phyloP scores from a whole-genome alignment of 1,140 invertebrate genomes.

The Drosophila sp. region DNA sequence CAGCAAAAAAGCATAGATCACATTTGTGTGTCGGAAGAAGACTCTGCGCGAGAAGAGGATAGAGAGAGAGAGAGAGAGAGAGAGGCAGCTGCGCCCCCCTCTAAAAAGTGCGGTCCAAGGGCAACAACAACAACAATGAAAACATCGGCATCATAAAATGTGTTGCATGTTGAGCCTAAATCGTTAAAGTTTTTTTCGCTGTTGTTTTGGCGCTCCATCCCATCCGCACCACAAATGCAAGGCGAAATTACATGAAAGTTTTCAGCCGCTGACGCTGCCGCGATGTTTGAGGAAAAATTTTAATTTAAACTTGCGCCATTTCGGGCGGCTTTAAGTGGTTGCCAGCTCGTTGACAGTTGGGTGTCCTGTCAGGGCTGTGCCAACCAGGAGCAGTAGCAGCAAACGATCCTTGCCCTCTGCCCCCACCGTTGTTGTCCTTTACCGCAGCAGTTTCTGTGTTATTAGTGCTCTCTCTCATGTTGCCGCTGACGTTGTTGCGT shows the following conservation, averaged over 20 bases:
- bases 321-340: conserved; percentile 81
- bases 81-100: conserved; percentile 34
- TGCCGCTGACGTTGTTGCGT: conserved; percentile 45
- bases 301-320: conserved; percentile 82
- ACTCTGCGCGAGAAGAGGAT: background rate
- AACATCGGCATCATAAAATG: conserved; percentile 67
- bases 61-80: too few species aligned
- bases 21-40: conserved; percentile 40
- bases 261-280: conserved; percentile 46
- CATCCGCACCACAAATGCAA: conserved; percentile 58
- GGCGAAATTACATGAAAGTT: conserved; percentile 75
- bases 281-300: conserved; percentile 75
- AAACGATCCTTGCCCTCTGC: conserved; percentile 5
- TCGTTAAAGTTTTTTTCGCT: conserved; percentile 72
- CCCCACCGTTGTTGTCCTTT: conserved; percentile 43
- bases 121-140: conserved; percentile 33
- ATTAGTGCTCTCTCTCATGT: conserved; percentile 60
- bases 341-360: conserved; percentile 80
- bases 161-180: conserved; percentile 80
- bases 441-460: conserved; percentile 58
- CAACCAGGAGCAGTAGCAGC: background rate
- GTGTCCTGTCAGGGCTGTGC: conserved; percentile 40
- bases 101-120: conserved; percentile 74
- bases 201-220: too few species aligned
- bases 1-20: conserved; percentile 68